These are phyloP conservation scores for Sebastes glaucus DNA, from an alignment of 2,797 vertebrate species.

Conservation along the genomic window DNA sequence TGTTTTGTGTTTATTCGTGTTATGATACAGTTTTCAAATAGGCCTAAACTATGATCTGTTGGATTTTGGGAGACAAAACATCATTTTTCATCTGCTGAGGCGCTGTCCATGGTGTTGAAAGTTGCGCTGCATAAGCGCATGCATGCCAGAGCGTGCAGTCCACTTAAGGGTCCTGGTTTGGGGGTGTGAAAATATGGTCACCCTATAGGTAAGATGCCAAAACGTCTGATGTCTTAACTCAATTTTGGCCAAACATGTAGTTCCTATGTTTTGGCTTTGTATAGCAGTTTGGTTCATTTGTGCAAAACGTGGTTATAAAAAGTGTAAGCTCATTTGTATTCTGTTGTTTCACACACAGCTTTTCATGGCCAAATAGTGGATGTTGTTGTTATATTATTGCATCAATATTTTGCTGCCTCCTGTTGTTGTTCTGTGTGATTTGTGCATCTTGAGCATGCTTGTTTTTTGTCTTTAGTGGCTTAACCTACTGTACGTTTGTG, in stretches of 20 bases:
- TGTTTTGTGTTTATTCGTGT: background rate
- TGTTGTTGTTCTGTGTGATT: background rate
- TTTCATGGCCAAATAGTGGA: background rate
- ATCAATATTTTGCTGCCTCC: background rate
- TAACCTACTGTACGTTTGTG: background rate
- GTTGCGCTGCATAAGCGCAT: background rate
- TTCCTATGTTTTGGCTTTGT: background rate
- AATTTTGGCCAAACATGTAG: background rate
- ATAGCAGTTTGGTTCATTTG: background rate
- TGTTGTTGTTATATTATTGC: background rate
- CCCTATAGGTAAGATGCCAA: background rate
- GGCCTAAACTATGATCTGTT: background rate
- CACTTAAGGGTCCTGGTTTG: rapidly evolving
- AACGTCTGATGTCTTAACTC: background rate
- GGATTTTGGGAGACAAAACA: background rate
- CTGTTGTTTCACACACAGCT: background rate
- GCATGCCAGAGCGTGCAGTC: background rate
- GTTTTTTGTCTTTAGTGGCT: background rate
- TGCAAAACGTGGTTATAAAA: background rate
- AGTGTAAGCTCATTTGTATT: background rate
- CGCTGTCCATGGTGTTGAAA: background rate
- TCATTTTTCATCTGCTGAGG: background rate
- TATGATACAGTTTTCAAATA: background rate
- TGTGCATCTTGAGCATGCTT: background rate
- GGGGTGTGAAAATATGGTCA: background rate